Percentiles rank a stretch among this genome's conserved stretches.
Evolutionary conservation across 2,888 invertebrate genomes (phyloP).

Genomic region (Acronicta leporina): DNA sequence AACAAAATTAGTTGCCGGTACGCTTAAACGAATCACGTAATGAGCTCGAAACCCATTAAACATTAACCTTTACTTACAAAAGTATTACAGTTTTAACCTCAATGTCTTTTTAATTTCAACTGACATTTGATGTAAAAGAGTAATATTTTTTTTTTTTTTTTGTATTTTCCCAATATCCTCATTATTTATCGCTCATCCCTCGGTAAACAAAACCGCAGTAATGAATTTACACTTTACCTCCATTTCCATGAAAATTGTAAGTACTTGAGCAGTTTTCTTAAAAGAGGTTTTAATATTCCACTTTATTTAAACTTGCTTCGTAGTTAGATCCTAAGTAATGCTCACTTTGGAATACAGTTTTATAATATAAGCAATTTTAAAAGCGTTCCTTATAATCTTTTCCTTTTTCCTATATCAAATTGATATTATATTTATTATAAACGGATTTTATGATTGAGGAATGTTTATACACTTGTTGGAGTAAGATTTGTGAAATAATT

Average conservation of each 20-base stretch:
- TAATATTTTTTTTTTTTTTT: slow-evolving; percentile 28
- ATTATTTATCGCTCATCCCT: slow-evolving; percentile 65
- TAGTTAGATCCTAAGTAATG: slow-evolving; percentile 58
- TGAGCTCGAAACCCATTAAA: slow-evolving; percentile 24
- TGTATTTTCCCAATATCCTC: slow-evolving; percentile 51
- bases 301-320: slow-evolving; percentile 58
- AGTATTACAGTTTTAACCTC: slow-evolving; percentile 30
- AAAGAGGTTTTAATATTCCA: slow-evolving; percentile 77
- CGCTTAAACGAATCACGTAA: slow-evolving; percentile 24
- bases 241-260: slow-evolving; percentile 80
- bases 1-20: slow-evolving; percentile 29
- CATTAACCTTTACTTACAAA: slow-evolving; percentile 30
- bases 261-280: slow-evolving; percentile 72
- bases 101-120: slow-evolving; percentile 48
- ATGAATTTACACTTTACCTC: slow-evolving; percentile 73
- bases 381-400: slow-evolving; percentile 38
- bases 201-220: slow-evolving; percentile 64
- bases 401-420: slow-evolving; percentile 21
- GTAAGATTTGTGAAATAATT: too few relatives aligned
- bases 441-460: slow-evolving; percentile 2
- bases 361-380: slow-evolving; percentile 51
- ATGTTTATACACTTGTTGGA: neutral
- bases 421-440: slow-evolving; percentile 12
- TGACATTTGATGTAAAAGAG: slow-evolving; percentile 42
- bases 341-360: slow-evolving; percentile 57